A percentile compares a stretch with the other conserved stretches of the same genome.
Conservation (phyloP, 2,888 invertebrate genomes). For the Eurytoma adleriae region DNA sequence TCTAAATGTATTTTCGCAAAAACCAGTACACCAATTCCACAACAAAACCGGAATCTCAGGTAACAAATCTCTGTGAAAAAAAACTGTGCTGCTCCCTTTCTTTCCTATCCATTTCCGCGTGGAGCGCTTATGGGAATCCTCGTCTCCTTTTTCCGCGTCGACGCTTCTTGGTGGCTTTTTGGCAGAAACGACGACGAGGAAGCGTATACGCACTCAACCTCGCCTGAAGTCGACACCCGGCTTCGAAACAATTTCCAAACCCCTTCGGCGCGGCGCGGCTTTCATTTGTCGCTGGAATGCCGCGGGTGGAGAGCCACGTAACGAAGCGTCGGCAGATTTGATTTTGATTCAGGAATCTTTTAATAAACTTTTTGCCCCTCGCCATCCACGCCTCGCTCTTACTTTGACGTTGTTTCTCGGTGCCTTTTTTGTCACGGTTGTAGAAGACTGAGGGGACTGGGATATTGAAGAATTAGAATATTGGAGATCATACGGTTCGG, state of each 20-base stretch:
- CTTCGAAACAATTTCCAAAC: slow-evolving; percentile 32
- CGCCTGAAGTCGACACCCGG: not conserved
- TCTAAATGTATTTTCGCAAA: no score
- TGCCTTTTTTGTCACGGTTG: not conserved
- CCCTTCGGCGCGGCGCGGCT: slow-evolving; percentile 2
- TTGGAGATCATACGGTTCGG: not conserved
- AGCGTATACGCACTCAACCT: not conserved
- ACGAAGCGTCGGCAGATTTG: slow-evolving; percentile 32
- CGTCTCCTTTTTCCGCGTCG: no score
- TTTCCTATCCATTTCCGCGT: not conserved
- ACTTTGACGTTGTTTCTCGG: not conserved
- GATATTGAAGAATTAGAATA: not conserved
- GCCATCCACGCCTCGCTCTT: not conserved
- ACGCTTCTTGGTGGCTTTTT: not conserved
- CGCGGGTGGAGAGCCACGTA: not conserved
- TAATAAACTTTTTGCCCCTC: slow-evolving; percentile 37
- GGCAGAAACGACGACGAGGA: not conserved
- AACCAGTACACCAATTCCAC: no score
- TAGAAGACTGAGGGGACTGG: not conserved
- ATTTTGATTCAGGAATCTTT: slow-evolving; percentile 48
- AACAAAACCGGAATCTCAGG: no score
- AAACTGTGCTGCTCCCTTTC: not conserved
- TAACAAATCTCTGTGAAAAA: not conserved
- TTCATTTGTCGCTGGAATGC: slow-evolving; percentile 19
- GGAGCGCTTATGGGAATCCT: no score